Evolutionary conservation across 2,888 invertebrate genomes (phyloP), one percentile per base, ranked within the genome.

Genomic region (Drosophila mercatorum): DNA sequence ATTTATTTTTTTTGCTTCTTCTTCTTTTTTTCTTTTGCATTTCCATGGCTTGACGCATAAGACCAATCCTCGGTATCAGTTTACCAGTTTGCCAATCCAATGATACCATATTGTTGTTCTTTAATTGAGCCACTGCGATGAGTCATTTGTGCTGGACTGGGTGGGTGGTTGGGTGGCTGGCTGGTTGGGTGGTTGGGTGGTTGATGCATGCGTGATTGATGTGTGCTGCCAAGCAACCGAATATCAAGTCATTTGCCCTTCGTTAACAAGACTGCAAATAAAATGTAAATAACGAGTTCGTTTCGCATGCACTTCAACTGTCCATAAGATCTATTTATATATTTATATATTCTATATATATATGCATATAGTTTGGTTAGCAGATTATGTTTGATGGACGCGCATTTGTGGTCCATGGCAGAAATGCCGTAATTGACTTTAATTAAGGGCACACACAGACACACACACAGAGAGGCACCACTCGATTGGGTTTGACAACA

Each of bases 41-140:
- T 77, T 77, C 8, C 63, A 74, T 59, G 77, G 77, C 77, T 77
- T 77, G 74, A 67, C 62, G 59, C 47, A 40, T 38, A 65, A 75
- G 57, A 71, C 75, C 51, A 55, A 72, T 59, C 61, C 64, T 49
- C 63, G 28, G 38, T 77, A 70, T 77, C 74, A 74, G 66, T 61
- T 77, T 77, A 74, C 77, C 49, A 40, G 44, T 72, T 75, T 62
- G 62, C 56, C 75, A 72, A 76, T 76, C 47, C 76, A 73, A 66
- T 52, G 68, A 62, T 72, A 66, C 64, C 68, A 60, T 76, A 76
- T 66, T 66, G 73, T 47, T 53, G 76, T 64, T 70, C 77, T 77
- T 77, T 77, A 74, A 77, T 74, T 77, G 74, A 61, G 74, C 66
- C 63, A 46, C 57, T 41, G 28, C 59, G 75, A 77, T 77, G 77